These are phyloP conservation scores for Cottoperca gobio DNA, from an alignment of 2,797 vertebrate genomes.

Conservation along the genomic window DNA sequence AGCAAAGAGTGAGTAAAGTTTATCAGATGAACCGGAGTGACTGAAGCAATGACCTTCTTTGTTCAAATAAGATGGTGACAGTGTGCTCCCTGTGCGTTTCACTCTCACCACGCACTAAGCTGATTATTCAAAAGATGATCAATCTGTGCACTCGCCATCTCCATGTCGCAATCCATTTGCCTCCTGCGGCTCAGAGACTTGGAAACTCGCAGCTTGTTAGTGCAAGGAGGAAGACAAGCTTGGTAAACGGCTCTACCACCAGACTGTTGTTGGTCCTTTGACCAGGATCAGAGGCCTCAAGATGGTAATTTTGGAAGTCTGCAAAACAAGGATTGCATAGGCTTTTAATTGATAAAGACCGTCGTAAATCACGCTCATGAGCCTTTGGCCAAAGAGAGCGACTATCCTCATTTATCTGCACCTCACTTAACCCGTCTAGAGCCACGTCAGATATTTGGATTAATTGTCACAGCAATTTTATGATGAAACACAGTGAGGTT, in stretches of 20 bases:
- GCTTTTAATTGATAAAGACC: constrained; percentile 43
- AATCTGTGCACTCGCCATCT: constrained; percentile 39
- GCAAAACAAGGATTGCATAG: constrained; percentile 24
- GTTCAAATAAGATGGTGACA: constrained; percentile 33
- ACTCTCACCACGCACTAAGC: constrained; percentile 33
- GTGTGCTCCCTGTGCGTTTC: constrained; percentile 18
- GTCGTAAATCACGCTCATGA: constrained; percentile 29
- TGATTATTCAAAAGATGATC: constrained; percentile 70
- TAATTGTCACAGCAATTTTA: constrained; percentile 37
- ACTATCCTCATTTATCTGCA: constrained; percentile 17
- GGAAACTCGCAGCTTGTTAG: constrained; percentile 39
- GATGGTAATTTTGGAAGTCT: constrained; percentile 30
- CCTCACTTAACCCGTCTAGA: constrained; percentile 31
- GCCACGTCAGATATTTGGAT: constrained; percentile 16
- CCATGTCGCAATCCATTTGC: constrained; percentile 43
- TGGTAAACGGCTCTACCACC: constrained; percentile 15
- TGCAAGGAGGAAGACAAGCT: constrained; percentile 1
- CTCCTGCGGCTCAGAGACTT: constrained; percentile 32
- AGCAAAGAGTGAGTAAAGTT: constrained; percentile 39
- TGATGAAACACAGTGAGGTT: constrained; percentile 5
- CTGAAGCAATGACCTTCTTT: constrained; percentile 47
- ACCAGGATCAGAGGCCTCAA: constrained; percentile 21
- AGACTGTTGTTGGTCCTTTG: constrained; percentile 25
- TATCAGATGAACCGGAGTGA: constrained; percentile 11
- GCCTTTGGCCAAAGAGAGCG: constrained; percentile 1